phyloP scores from a whole-genome alignment of 2,113 vertebrate genomes.

The Ageneiosus marmoratus region DNA sequence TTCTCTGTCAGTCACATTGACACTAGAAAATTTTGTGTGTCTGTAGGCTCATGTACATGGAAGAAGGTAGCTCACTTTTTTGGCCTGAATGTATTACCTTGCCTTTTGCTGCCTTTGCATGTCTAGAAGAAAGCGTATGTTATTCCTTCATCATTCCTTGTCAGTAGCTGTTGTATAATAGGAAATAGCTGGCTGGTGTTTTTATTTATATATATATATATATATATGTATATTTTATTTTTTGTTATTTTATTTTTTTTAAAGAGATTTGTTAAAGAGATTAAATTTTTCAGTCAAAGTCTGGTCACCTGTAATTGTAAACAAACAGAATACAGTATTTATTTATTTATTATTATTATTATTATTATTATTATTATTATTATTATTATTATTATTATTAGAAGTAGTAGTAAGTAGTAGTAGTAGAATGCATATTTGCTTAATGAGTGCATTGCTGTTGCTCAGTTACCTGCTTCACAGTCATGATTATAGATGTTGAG shows the following conservation, averaged over 20 bases:
- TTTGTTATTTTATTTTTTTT: too few relatives aligned
- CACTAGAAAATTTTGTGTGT: neutral
- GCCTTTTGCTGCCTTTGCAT: neutral
- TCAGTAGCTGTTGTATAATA: neutral
- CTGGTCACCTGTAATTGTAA: neutral
- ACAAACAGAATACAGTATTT: neutral
- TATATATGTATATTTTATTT: too few relatives aligned
- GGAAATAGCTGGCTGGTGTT: neutral
- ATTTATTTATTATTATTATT: neutral
- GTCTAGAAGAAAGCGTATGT: neutral
- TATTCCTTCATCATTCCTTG: neutral
- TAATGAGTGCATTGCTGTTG: neutral
- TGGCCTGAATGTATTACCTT: neutral
- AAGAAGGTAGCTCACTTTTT: neutral
- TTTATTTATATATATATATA: too few relatives aligned
- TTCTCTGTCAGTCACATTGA: neutral
- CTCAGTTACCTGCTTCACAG: neutral
- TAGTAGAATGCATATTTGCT: neutral
- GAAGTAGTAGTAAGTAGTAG: neutral
- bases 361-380: neutral
- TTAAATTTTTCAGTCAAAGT: neutral
- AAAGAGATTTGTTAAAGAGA: neutral
- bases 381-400: neutral
- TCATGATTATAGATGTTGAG: neutral
- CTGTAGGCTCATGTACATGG: neutral